Conservation (phyloP, 2,113 vertebrate genomes). For the Garra rufa region DNA sequence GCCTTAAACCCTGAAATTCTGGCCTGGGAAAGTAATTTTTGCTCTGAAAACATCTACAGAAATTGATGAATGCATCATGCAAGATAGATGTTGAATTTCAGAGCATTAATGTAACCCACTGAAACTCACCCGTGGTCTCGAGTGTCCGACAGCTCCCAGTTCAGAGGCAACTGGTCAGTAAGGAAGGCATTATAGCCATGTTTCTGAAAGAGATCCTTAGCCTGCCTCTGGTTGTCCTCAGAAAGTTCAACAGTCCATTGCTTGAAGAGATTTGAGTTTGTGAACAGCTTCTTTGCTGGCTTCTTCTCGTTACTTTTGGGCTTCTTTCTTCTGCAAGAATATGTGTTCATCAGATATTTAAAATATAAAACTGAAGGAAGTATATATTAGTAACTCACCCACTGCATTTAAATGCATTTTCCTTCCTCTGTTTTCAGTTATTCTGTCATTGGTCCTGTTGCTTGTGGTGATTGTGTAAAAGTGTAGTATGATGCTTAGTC, state of each 20-base stretch:
- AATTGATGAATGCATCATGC: background rate
- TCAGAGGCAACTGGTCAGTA: constrained; percentile 72
- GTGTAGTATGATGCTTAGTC: background rate
- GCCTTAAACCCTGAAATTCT: constrained; percentile 72
- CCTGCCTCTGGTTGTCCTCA: constrained; percentile 71
- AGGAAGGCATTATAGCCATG: constrained; percentile 77
- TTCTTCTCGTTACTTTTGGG: constrained; percentile 43
- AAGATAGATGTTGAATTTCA: background rate
- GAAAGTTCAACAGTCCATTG: constrained; percentile 67
- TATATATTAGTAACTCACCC: too few species aligned
- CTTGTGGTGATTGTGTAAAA: background rate
- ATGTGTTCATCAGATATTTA: too few species aligned
- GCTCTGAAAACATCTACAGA: constrained; percentile 73
- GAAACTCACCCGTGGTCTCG: constrained; percentile 62
- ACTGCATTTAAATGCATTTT: too few species aligned
- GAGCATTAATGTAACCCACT: background rate
- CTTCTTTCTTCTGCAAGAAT: background rate
- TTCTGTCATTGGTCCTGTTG: background rate
- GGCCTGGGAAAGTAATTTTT: constrained; percentile 75
- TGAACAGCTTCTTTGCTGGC: constrained; percentile 66
- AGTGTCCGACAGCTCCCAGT: constrained; percentile 73
- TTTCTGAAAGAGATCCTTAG: constrained; percentile 63
- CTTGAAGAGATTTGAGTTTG: constrained; percentile 67
- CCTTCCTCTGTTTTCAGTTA: background rate
- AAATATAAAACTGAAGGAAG: too few species aligned